A percentile compares a stretch with the other conserved stretches of the same genome.
Evolutionary conservation across 2,797 vertebrate species (phyloP).

Genomic region (Lates japonicus): DNA sequence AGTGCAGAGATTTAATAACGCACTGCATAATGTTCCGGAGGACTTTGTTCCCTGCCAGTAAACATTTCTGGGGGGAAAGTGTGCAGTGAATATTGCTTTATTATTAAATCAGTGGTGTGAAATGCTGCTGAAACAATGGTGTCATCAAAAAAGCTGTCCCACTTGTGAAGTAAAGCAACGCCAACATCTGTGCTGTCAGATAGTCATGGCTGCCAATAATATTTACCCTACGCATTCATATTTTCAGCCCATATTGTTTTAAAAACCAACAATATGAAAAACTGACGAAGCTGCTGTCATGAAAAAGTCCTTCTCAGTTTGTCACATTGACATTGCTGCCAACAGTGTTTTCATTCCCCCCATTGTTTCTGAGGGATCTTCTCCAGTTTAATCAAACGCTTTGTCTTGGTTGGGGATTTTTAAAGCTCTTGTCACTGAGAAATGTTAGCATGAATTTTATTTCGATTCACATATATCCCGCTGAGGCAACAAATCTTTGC

Average conservation of each 20-base stretch:
- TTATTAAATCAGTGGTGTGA: constrained; percentile 71
- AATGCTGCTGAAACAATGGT: constrained; percentile 66
- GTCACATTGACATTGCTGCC: constrained; percentile 63
- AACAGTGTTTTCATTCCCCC: constrained; percentile 52
- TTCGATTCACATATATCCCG: constrained; percentile 60
- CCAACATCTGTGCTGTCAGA: constrained; percentile 74
- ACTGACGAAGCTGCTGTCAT: constrained; percentile 70
- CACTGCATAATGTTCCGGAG: constrained; percentile 25
- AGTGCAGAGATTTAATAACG: constrained; percentile 31
- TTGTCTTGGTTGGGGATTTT: constrained; percentile 66
- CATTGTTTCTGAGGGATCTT: constrained; percentile 57
- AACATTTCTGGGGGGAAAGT: constrained; percentile 42
- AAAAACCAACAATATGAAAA: constrained; percentile 68
- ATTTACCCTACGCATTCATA: constrained; percentile 68
- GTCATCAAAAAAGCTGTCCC: constrained; percentile 54
- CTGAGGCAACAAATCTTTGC: constrained; percentile 63
- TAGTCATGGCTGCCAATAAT: constrained; percentile 77
- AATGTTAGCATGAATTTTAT: constrained; percentile 62
- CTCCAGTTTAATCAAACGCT: constrained; percentile 71
- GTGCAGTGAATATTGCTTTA: constrained; percentile 52
- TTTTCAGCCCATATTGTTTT: constrained; percentile 60
- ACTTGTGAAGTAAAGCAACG: constrained; percentile 54
- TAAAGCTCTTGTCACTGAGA: constrained; percentile 66
- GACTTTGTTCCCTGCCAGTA: constrained; percentile 42
- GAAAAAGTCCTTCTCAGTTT: constrained; percentile 58